These are phyloP conservation scores for Aculops lycopersici DNA, from an alignment of 1,140 invertebrate genomes.

Conservation along the genomic window DNA sequence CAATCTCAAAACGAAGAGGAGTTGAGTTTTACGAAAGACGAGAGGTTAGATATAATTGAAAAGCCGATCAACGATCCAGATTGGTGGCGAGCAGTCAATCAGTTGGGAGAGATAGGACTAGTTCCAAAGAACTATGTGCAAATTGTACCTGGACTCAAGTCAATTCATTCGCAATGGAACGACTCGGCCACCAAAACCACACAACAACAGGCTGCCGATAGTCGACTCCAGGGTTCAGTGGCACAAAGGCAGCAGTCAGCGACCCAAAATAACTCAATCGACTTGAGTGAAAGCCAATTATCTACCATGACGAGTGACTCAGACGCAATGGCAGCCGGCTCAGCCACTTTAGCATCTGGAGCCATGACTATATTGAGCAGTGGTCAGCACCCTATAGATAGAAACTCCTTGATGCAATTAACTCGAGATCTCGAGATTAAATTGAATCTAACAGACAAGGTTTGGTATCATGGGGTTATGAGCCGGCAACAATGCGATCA, in stretches of 20 bases:
- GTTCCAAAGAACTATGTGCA: constrained; percentile 86
- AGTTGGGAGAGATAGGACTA: constrained; percentile 51
- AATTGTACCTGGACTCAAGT: constrained; percentile 15
- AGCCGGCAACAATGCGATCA: constrained; percentile 75
- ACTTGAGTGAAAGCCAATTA: too few species aligned
- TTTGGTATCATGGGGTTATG: constrained; percentile 89
- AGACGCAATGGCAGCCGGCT: background rate
- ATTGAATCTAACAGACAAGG: constrained; percentile 36
- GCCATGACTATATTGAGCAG: too few species aligned
- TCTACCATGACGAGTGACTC: background rate
- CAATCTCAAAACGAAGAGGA: constrained; percentile 83
- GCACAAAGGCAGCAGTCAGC: background rate
- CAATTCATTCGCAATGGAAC: background rate
- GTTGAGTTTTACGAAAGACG: constrained; percentile 77
- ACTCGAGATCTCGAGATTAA: constrained; percentile 17
- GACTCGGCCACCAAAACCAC: background rate
- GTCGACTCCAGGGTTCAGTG: too few species aligned
- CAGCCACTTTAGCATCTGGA: background rate
- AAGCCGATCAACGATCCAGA: constrained; percentile 80
- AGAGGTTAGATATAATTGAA: constrained; percentile 71
- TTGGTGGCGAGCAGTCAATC: constrained; percentile 83
- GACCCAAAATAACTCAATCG: background rate
- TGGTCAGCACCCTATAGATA: too few species aligned
- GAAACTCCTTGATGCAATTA: too few species aligned
- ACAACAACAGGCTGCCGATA: too few species aligned